phyloP scores from a whole-genome alignment of 2,888 invertebrate genomes.

The Lasioglossum villosulum region DNA sequence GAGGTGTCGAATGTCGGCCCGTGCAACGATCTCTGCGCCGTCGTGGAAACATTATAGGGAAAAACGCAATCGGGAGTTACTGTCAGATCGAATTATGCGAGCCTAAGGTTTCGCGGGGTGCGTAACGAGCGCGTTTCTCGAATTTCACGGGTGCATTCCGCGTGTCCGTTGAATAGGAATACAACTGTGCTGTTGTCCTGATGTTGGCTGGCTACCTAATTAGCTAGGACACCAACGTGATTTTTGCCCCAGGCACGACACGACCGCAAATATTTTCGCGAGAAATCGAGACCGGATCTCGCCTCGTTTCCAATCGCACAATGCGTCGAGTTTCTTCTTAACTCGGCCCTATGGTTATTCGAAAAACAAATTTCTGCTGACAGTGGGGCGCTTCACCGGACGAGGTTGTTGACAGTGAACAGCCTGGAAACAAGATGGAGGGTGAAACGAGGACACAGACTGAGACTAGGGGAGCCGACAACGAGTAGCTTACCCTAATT shows the following conservation, averaged over 20 bases:
- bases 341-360: neutral
- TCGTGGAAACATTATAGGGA: slow-evolving; percentile 78
- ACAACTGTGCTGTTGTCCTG: slow-evolving; percentile 16
- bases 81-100: slow-evolving; percentile 82
- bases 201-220: slow-evolving; percentile 51
- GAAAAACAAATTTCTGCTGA: neutral
- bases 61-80: slow-evolving; percentile 75
- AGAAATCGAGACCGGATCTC: neutral
- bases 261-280: slow-evolving; percentile 38
- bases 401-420: slow-evolving; percentile 19
- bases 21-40: slow-evolving; percentile 61
- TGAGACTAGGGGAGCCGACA: slow-evolving; percentile 19
- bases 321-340: neutral
- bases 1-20: slow-evolving; percentile 66
- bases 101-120: slow-evolving; percentile 79
- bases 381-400: too few relatives aligned
- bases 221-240: slow-evolving; percentile 43
- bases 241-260: slow-evolving; percentile 28
- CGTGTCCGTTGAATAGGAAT: slow-evolving; percentile 71
- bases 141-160: slow-evolving; percentile 80
- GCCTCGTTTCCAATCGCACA: neutral
- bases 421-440: slow-evolving; percentile 21
- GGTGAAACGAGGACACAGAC: slow-evolving; percentile 34
- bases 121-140: slow-evolving; percentile 77
- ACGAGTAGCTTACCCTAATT: slow-evolving; percentile 58